Base-by-base conservation (phyloP, 1,140 invertebrate genomes). In the Arion vulgaris region DNA sequence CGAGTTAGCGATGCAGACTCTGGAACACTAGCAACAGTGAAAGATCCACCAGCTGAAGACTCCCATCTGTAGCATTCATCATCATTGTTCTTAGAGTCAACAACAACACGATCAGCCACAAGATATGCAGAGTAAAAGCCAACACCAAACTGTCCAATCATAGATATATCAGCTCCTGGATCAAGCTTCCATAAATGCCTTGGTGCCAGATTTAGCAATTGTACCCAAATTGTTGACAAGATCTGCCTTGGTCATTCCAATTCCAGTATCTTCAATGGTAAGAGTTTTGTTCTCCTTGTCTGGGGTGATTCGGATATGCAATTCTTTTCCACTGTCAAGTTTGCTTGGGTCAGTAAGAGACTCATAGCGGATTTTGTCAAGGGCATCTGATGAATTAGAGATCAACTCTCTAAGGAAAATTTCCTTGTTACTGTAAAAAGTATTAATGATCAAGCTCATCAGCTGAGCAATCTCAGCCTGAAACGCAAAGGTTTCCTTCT, bases 391-490 rank as follows among this genome's bases (percentile, higher is more conserved):
- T 1, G 96, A 95, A 87, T 97, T 97, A 13, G 96, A 97, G 87
- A 97, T 96, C 91, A 99, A 95, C 94, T 99, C 98, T 93, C 98
- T 94, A 81, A 99, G 95, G 93, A 99, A 99, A 86, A 99, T 99
- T 94, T 99, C 98, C 94, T 99, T 99, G 94, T 99, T 99, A 0
- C 97, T 98, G 91, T 99, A 99, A 93, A 99, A 99, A 62, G 98
- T 99, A 95, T 99, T 99, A 95, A 99, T 99, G 94, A 99, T 99
- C 91, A 98, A 94, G 85, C 95, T 96, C 97, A 98, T 98, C 92
- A 98, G 95, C 94, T 93, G 93, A 92, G 97, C 97, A 93, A 98
- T 98, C 93, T 98, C 97, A 89, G 97, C 97, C 94, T 98, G 97
- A 94, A 98, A 98, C 49, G 94, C 94, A 87, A 94, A 95, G 81